phyloP scores from a whole-genome alignment of 23 tunicate species.

The Botrylloides violaceus region DNA sequence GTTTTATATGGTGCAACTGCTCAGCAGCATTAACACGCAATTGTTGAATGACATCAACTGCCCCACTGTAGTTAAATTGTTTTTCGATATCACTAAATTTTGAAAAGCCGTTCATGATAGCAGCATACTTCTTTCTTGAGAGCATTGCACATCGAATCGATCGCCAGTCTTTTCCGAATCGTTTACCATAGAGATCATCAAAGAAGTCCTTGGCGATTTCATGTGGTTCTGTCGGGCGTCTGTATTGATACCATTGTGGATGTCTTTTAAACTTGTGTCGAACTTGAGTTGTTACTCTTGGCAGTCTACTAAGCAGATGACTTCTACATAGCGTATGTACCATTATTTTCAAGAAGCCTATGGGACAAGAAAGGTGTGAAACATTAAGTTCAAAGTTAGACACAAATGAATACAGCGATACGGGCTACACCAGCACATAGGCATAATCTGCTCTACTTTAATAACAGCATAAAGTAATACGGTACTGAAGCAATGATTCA shows the following conservation, averaged over 20 bases:
- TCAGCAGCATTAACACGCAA: conserved; percentile 24
- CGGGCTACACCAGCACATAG: too few relatives aligned
- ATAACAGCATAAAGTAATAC: too few relatives aligned
- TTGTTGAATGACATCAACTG: conserved; percentile 32
- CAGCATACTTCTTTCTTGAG: conserved; percentile 68
- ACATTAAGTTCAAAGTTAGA: not conserved
- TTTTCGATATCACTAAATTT: conserved; percentile 19
- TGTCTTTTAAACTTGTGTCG: conserved; percentile 3
- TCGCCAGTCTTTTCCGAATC: conserved; percentile 46
- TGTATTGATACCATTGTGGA: conserved; percentile 16
- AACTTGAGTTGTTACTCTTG: not conserved
- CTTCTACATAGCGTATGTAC: not conserved
- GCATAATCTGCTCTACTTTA: too few relatives aligned
- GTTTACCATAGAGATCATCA: conserved; percentile 42
- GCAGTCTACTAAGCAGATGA: not conserved
- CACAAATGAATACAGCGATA: not conserved
- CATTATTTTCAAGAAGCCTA: not conserved
- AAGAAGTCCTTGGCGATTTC: conserved; percentile 80
- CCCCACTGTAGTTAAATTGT: conserved; percentile 30
- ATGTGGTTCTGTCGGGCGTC: conserved; percentile 29
- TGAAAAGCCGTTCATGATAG: conserved; percentile 35
- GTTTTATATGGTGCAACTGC: not conserved
- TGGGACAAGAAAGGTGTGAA: not conserved
- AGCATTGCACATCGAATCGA: conserved; percentile 86
- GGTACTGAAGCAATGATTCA: too few relatives aligned